Evolutionary conservation across 2,797 vertebrate species (phyloP).

Genomic region (Chelon auratus): DNA sequence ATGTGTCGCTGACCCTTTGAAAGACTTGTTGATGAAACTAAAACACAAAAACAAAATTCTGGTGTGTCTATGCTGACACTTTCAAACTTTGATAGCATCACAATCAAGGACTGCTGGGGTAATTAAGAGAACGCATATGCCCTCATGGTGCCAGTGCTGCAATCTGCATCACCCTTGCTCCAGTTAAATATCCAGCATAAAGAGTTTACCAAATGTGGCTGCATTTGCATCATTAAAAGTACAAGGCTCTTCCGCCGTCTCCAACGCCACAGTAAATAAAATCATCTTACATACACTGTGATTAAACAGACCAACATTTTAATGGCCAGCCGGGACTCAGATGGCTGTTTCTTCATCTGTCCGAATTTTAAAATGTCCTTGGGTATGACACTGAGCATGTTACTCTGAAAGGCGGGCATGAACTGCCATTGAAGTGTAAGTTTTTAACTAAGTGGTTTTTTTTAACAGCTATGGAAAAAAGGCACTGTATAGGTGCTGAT

Average conservation of each 20-base stretch:
- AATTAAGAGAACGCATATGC: conserved; percentile 24
- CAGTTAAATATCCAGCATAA: conserved; percentile 4
- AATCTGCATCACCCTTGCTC: conserved; percentile 5
- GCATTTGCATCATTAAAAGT: conserved; percentile 13
- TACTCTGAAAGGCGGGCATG: too few species aligned
- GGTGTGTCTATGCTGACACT: conserved; percentile 12
- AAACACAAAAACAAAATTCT: conserved; percentile 29
- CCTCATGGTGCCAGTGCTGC: conserved; percentile 10
- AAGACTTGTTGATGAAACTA: conserved; percentile 39
- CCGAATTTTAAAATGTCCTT: too few species aligned
- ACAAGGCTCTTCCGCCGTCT: background rate
- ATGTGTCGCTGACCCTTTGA: conserved; percentile 48
- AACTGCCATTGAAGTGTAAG: too few species aligned
- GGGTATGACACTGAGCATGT: too few species aligned
- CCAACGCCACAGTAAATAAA: background rate
- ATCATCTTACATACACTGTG: background rate
- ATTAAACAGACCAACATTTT: background rate
- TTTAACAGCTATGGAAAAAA: too few species aligned
- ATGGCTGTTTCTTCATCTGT: too few species aligned
- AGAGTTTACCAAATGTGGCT: background rate
- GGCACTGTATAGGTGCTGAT: too few species aligned
- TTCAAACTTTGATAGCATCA: conserved; percentile 27
- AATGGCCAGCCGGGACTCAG: background rate
- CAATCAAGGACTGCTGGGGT: conserved; percentile 7
- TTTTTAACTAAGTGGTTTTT: too few species aligned